phyloP scores from a whole-genome alignment of 2,797 vertebrate species.

The Cryptoprocta ferox region DNA sequence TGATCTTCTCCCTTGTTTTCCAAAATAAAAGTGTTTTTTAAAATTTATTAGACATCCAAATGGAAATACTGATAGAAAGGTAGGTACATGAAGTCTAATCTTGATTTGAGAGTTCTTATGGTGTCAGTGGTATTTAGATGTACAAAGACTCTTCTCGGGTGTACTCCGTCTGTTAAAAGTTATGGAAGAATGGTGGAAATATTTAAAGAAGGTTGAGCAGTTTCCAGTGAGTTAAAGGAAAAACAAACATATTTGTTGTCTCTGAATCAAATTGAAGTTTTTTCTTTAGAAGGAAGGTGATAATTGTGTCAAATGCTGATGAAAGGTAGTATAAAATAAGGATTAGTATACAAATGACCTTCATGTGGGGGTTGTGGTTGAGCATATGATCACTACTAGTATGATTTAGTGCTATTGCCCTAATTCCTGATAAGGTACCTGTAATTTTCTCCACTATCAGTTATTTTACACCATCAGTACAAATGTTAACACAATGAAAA shows the following conservation, averaged over 20 bases:
- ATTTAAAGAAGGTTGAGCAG: background rate
- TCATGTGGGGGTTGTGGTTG: rapidly evolving
- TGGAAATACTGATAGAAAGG: background rate
- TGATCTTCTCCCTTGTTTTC: background rate
- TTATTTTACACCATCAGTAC: background rate
- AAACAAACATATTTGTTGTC: background rate
- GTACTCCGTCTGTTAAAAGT: background rate
- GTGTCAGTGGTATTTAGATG: background rate
- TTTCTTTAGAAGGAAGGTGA: background rate
- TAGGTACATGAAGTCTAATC: background rate
- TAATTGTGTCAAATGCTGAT: background rate
- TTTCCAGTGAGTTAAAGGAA: background rate
- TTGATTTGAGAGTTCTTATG: background rate
- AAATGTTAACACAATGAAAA: background rate
- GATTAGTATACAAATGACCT: background rate
- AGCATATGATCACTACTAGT: background rate
- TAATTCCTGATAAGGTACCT: background rate
- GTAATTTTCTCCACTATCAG: background rate
- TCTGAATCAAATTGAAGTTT: background rate
- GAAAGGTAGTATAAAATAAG: background rate
- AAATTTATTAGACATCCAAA: background rate
- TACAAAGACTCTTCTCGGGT: background rate
- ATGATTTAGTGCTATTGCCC: background rate
- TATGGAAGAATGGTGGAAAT: background rate
- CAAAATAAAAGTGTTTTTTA: background rate